Evolutionary conservation across 2,797 vertebrate species (phyloP).

Genomic region (Falco biarmicus): DNA sequence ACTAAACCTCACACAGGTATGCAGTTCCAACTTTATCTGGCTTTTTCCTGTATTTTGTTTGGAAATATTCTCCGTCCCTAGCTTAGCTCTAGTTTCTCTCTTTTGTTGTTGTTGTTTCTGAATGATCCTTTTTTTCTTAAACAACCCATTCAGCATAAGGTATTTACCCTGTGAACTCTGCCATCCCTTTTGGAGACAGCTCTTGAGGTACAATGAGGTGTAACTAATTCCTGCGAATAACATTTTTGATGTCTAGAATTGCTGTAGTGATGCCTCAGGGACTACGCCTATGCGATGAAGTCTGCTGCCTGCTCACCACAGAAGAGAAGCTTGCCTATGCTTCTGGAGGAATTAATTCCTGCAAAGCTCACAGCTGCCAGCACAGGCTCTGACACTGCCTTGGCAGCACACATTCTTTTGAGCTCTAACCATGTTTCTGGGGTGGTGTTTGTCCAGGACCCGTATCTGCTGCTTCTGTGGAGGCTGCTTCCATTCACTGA

Average conservation of each 20-base stretch:
- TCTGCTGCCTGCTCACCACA: neutral
- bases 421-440: neutral
- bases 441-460: neutral
- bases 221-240: neutral
- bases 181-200: neutral
- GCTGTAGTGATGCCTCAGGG: neutral
- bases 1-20: neutral
- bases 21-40: neutral
- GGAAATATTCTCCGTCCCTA: neutral
- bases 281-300: neutral
- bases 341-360: neutral
- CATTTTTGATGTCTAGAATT: neutral
- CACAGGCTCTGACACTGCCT: neutral
- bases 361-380: neutral
- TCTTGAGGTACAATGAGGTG: neutral
- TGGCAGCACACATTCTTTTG: neutral
- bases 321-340: neutral
- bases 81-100: neutral
- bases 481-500: neutral
- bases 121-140: neutral
- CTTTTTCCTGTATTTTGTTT: neutral
- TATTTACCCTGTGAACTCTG: neutral
- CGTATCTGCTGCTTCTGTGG: neutral
- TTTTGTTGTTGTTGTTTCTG: neutral
- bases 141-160: neutral